Evolutionary conservation across 2,113 vertebrate genomes (phyloP).

Genomic region (Myotis davidii): DNA sequence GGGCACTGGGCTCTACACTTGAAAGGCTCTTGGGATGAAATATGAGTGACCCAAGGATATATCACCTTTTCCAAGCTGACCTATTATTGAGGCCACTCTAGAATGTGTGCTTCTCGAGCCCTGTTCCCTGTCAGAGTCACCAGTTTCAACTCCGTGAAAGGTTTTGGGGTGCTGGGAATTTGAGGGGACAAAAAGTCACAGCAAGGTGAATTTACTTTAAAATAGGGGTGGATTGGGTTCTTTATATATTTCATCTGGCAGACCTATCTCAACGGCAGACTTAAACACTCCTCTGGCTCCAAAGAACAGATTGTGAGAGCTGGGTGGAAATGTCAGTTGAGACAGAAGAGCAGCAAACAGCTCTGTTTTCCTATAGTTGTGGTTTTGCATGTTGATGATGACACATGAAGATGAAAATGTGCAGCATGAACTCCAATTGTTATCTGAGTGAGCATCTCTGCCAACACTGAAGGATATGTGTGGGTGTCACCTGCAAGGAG

Average conservation of each 20-base stretch:
- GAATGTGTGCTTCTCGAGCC: background rate
- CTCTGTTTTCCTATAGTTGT: conserved; percentile 86
- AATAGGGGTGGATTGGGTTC: background rate
- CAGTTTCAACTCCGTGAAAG: conserved; percentile 9
- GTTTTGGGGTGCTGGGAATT: conserved; percentile 43
- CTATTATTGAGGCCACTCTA: background rate
- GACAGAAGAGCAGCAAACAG: conserved; percentile 81
- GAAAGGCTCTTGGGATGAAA: conserved; percentile 37
- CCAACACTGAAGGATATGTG: conserved; percentile 84
- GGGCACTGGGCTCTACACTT: background rate
- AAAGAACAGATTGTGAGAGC: conserved; percentile 72
- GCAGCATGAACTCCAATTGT: conserved; percentile 83
- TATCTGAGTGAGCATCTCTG: conserved; percentile 85
- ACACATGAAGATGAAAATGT: conserved; percentile 85
- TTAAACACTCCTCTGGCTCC: conserved; percentile 75
- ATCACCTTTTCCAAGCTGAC: background rate
- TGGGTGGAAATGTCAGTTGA: conserved; percentile 86
- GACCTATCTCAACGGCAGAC: conserved; percentile 54
- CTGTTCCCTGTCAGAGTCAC: background rate
- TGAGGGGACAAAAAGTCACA: background rate
- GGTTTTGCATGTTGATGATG: conserved; percentile 84
- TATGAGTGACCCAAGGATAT: background rate
- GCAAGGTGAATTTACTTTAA: conserved; percentile 13
- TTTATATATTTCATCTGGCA: background rate
- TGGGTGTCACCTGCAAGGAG: conserved; percentile 84